Conservation (phyloP, 1,140 invertebrate species). For the Branchinecta lindahli region DNA sequence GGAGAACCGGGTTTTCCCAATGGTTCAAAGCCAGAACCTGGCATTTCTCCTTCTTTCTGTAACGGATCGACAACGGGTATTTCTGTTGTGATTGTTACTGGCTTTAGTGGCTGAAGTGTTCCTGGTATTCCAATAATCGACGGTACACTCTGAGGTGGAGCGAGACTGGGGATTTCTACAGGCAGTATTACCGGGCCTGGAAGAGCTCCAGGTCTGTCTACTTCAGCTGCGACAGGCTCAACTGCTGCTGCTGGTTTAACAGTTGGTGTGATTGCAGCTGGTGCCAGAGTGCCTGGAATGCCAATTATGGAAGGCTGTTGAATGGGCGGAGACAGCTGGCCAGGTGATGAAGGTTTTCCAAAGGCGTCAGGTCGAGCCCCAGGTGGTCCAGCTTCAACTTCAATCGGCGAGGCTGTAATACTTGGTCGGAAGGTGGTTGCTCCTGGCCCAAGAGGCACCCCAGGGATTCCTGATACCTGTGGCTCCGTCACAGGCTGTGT, state of each 20-base stretch:
- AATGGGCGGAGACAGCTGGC: neutral
- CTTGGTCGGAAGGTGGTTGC: too few species aligned
- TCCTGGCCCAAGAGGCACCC: neutral
- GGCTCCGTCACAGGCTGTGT: too few species aligned
- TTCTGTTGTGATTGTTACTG: neutral
- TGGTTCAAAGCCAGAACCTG: too few species aligned
- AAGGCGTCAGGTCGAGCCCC: too few species aligned
- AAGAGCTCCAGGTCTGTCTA: neutral
- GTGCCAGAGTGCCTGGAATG: neutral
- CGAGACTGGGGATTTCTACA: neutral
- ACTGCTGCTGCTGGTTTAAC: neutral
- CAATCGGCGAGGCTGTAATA: too few species aligned
- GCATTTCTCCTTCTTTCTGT: too few species aligned
- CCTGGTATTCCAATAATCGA: neutral
- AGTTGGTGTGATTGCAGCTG: neutral
- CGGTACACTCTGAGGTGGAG: neutral
- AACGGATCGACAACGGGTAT: too few species aligned
- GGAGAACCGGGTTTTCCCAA: too few species aligned
- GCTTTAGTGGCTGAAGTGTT: neutral
- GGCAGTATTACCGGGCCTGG: neutral
- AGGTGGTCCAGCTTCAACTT: too few species aligned
- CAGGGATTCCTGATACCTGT: too few species aligned
- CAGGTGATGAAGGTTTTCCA: too few species aligned
- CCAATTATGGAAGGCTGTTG: neutral
- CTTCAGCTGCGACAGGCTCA: neutral